Evolutionary conservation across 1,140 invertebrate genomes (phyloP).

Genomic region (Drosophila navojoa): DNA sequence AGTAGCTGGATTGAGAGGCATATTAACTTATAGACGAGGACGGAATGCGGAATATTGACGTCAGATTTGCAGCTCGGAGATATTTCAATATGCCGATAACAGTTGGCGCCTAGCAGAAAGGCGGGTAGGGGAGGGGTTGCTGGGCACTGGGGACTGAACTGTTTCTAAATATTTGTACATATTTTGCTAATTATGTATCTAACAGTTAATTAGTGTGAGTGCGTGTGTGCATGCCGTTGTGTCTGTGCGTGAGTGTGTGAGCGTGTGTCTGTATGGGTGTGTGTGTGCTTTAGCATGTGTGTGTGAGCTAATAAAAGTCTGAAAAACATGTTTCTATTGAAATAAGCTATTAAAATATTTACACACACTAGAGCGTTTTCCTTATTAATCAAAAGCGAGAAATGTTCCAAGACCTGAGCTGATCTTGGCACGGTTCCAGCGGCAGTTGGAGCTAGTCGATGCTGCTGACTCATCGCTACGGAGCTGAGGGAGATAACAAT

Average conservation of each 20-base stretch:
- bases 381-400: constrained; percentile 46
- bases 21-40: constrained; percentile 9
- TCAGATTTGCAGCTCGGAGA: constrained; percentile 36
- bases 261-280: constrained; percentile 21
- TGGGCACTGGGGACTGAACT: constrained; percentile 40
- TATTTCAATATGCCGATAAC: constrained; percentile 17
- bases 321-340: constrained; percentile 82
- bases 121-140: background rate
- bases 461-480: background rate
- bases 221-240: constrained; percentile 33
- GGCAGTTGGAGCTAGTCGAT: background rate
- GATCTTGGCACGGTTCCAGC: constrained; percentile 11
- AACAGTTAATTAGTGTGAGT: constrained; percentile 53
- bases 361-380: constrained; percentile 52
- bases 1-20: too few relatives aligned
- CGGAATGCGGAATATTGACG: constrained; percentile 47
- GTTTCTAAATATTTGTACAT: constrained; percentile 72
- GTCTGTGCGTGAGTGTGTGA: constrained; percentile 22
- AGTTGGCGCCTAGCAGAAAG: constrained; percentile 48
- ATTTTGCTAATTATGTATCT: constrained; percentile 79
- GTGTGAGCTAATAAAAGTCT: constrained; percentile 70
- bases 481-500: constrained; percentile 1
- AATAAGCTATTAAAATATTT: constrained; percentile 81
- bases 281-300: constrained; percentile 11
- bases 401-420: constrained; percentile 22